Evolutionary conservation across 2,797 vertebrate genomes (phyloP).

Genomic region (Myioborus miniatus): DNA sequence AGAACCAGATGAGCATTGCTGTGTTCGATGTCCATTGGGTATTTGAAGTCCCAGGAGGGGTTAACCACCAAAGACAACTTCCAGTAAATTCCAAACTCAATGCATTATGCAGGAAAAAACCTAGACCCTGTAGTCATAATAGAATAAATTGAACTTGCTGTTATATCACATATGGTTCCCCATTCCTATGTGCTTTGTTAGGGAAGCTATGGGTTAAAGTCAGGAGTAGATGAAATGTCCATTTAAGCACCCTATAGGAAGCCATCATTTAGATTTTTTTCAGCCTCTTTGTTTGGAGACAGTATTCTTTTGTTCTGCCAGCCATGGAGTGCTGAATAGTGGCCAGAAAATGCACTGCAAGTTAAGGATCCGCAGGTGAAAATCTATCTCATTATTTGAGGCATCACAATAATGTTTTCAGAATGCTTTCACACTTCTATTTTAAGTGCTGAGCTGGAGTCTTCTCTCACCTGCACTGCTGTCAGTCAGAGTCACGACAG

Average conservation of each 20-base stretch:
- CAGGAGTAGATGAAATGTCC: neutral
- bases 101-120: neutral
- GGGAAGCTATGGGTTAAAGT: neutral
- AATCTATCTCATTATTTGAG: conserved; percentile 1
- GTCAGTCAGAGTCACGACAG: neutral
- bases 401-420: conserved; percentile 3
- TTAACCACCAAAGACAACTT: conserved; percentile 3
- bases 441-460: neutral
- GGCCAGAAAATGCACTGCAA: conserved; percentile 4
- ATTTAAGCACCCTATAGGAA: conserved; percentile 33
- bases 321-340: neutral
- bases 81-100: conserved; percentile 9
- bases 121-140: neutral
- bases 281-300: neutral
- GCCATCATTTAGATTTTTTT: conserved; percentile 35
- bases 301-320: neutral
- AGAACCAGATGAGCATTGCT: neutral
- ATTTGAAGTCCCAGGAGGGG: neutral
- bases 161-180: neutral
- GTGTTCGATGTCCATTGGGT: neutral
- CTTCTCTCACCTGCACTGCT: neutral
- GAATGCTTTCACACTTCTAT: neutral
- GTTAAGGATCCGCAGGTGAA: neutral
- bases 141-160: neutral
- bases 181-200: neutral